These are phyloP conservation scores for Pampus argenteus DNA, from an alignment of 2,797 vertebrate species.

Conservation along the genomic window DNA sequence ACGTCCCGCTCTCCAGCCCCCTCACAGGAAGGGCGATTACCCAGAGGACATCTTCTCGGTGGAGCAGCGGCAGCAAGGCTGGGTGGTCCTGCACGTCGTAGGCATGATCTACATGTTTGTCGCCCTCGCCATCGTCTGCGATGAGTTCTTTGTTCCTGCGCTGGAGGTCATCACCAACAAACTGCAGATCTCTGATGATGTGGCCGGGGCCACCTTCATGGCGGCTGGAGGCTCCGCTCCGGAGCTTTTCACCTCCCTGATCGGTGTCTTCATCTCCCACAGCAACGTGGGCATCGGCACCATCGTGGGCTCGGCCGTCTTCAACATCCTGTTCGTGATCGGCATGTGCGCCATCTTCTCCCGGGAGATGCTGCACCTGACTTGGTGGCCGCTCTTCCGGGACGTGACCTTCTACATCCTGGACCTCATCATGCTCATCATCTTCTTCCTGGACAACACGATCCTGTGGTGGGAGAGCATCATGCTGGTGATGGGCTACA, in stretches of 20 bases:
- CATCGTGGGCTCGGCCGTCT: slow-evolving; percentile 95
- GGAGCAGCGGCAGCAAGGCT: slow-evolving; percentile 89
- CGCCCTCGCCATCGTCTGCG: slow-evolving; percentile 93
- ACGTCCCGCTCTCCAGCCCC: slow-evolving; percentile 31
- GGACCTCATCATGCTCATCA: slow-evolving; percentile 82
- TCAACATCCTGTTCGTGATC: slow-evolving; percentile 96
- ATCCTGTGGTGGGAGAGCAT: slow-evolving; percentile 95
- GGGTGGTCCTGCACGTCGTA: slow-evolving; percentile 88
- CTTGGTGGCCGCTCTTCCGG: slow-evolving; percentile 95
- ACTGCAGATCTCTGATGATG: slow-evolving; percentile 92
- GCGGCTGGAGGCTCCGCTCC: slow-evolving; percentile 94
- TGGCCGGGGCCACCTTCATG: slow-evolving; percentile 96
- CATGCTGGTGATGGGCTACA: slow-evolving; percentile 87
- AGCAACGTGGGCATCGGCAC: slow-evolving; percentile 96
- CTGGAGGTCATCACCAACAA: slow-evolving; percentile 90
- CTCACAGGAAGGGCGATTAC: slow-evolving; percentile 86
- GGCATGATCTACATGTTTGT: slow-evolving; percentile 95
- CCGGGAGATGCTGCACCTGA: slow-evolving; percentile 90
- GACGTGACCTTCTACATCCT: slow-evolving; percentile 93
- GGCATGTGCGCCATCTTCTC: slow-evolving; percentile 95
- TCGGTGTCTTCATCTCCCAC: slow-evolving; percentile 93
- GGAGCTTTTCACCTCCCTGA: slow-evolving; percentile 95
- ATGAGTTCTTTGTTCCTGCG: slow-evolving; percentile 94
- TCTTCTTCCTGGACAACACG: slow-evolving; percentile 80
- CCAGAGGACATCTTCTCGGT: slow-evolving; percentile 90